Evolutionary conservation across 2,888 invertebrate species (phyloP).

Genomic region (Boloria euphrosyne): DNA sequence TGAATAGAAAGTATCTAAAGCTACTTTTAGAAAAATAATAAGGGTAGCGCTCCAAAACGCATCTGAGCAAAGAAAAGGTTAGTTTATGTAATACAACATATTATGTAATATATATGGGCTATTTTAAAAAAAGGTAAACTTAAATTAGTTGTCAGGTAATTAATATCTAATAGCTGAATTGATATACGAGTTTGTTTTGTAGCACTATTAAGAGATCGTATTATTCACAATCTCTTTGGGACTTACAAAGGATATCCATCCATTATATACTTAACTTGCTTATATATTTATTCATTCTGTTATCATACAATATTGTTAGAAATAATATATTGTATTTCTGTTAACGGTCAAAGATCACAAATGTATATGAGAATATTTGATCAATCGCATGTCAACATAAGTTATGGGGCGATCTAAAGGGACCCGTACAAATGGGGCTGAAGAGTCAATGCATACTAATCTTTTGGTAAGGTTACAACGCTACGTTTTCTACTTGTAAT

Average conservation of each 20-base stretch:
- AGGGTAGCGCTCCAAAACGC: no score
- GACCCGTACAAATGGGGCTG: conserved; percentile 43
- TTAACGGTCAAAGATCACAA: conserved; percentile 39
- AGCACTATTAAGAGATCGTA: no score
- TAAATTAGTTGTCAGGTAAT: no score
- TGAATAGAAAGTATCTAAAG: no score
- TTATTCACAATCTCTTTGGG: no score
- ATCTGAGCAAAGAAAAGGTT: no score
- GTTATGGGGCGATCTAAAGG: conserved; percentile 43
- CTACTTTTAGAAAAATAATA: no score
- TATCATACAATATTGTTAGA: background rate
- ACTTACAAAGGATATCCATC: background rate
- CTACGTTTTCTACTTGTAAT: background rate
- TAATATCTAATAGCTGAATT: no score
- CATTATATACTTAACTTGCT: background rate
- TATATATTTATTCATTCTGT: background rate
- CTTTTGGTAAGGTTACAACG: conserved; percentile 17
- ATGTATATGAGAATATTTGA: conserved; percentile 45
- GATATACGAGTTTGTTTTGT: no score
- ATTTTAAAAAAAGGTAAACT: no score
- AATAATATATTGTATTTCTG: conserved; percentile 17
- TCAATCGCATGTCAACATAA: conserved; percentile 49
- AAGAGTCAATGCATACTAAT: conserved; percentile 48
- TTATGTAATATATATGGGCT: no score
- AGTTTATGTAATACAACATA: no score